These are phyloP conservation scores for Balaeniceps rex DNA, from an alignment of 2,113 vertebrate genomes.

Conservation along the genomic window DNA sequence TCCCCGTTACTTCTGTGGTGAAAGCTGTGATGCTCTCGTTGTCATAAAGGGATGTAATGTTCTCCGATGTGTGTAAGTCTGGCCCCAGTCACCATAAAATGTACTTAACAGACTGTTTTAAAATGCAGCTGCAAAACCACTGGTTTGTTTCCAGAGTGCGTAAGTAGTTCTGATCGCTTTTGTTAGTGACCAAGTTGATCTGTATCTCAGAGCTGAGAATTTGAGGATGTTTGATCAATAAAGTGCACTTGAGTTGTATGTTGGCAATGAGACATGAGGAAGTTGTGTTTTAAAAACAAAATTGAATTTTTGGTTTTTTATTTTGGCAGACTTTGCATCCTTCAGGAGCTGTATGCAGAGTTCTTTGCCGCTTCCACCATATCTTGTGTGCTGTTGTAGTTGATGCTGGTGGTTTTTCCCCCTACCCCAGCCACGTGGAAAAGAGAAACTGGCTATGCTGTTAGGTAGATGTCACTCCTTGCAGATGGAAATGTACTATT, in stretches of 20 bases:
- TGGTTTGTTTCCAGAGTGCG: neutral
- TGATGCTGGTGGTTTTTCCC: neutral
- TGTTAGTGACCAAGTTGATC: neutral
- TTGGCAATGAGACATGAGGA: neutral
- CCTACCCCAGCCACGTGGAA: neutral
- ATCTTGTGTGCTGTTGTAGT: neutral
- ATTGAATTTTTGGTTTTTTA: too few species aligned
- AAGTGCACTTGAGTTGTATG: neutral
- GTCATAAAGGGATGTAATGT: too few species aligned
- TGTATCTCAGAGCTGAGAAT: neutral
- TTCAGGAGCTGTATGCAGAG: neutral
- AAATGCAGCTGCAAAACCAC: neutral
- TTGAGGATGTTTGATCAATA: neutral
- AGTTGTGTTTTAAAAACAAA: neutral
- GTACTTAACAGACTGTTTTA: neutral
- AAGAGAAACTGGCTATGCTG: neutral
- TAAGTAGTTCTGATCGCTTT: neutral
- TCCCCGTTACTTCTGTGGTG: fast-evolving
- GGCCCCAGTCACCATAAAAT: neutral
- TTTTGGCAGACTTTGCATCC: neutral
- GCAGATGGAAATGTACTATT: neutral
- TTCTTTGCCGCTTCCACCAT: fast-evolving
- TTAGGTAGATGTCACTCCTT: fast-evolving
- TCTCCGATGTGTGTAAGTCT: neutral
- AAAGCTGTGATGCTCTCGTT: neutral